These are phyloP conservation scores for Pangasius macronema DNA, from an alignment of 2,797 vertebrate genomes.

Conservation along the genomic window DNA sequence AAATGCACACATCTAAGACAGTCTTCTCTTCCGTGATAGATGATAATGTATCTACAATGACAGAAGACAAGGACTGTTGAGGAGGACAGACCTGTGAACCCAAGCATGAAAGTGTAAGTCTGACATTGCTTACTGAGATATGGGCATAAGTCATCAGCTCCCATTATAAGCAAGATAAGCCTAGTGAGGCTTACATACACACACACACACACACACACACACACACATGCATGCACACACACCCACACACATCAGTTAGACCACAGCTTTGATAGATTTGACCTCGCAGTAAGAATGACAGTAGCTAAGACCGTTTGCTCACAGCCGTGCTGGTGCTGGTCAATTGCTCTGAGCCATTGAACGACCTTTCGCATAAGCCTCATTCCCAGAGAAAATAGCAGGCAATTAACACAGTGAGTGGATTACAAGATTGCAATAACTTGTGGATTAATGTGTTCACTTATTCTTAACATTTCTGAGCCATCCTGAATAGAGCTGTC, in stretches of 20 bases:
- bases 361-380: conserved; percentile 74
- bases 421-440: conserved; percentile 78
- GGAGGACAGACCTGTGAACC: not conserved
- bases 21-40: not conserved
- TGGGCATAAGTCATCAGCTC: conserved; percentile 2
- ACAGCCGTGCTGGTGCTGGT: conserved; percentile 67
- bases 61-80: not conserved
- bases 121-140: conserved; percentile 12
- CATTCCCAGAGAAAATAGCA: conserved; percentile 73
- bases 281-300: conserved; percentile 33
- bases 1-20: not conserved
- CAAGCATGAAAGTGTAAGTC: conserved; percentile 13
- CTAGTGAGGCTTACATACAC: not conserved
- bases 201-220: not conserved
- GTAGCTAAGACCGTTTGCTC: conserved; percentile 34
- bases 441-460: conserved; percentile 77
- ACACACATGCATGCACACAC: not conserved
- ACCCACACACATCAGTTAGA: not conserved
- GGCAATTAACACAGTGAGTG: conserved; percentile 79
- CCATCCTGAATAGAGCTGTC: conserved; percentile 70
- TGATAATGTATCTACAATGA: not conserved
- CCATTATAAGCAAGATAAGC: conserved; percentile 15
- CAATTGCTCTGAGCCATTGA: conserved; percentile 76
- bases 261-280: conserved; percentile 14
- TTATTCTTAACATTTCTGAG: conserved; percentile 77